Evolutionary conservation across 2,888 invertebrate genomes (phyloP).

Genomic region (Pseudococcus viburni): DNA sequence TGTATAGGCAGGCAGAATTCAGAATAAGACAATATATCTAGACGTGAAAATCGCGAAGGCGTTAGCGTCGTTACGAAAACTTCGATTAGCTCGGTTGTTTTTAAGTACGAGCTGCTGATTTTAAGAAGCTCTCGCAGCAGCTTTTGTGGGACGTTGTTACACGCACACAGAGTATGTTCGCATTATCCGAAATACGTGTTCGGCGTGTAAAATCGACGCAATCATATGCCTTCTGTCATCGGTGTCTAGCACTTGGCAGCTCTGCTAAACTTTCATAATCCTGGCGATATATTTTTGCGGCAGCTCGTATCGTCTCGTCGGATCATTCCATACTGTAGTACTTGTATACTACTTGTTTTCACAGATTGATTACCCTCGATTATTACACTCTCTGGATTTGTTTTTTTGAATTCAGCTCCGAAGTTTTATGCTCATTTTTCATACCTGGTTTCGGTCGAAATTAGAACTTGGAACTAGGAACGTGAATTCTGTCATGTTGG

Average conservation of each 20-base stretch:
- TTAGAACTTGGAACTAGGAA: no score
- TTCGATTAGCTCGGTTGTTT: background rate
- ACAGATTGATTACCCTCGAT: background rate
- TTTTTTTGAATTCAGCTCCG: no score
- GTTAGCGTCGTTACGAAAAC: background rate
- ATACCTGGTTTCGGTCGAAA: no score
- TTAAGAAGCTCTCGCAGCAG: background rate
- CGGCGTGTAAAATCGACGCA: background rate
- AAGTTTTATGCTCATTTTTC: no score
- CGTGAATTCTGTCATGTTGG: no score
- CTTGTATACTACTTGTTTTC: background rate
- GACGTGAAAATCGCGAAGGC: background rate
- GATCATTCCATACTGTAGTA: background rate
- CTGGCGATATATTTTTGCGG: background rate
- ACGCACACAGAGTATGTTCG: background rate
- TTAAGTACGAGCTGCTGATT: background rate
- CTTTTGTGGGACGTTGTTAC: background rate
- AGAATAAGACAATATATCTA: background rate
- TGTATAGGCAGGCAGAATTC: no score
- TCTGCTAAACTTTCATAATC: conserved; percentile 18
- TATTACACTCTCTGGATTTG: background rate
- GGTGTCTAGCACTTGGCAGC: conserved; percentile 16
- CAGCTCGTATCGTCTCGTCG: background rate
- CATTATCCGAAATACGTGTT: conserved; percentile 18
- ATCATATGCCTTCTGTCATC: conserved; percentile 17